Evolutionary conservation across 1,140 invertebrate species (phyloP).

Genomic region (Trichonephila clavata): DNA sequence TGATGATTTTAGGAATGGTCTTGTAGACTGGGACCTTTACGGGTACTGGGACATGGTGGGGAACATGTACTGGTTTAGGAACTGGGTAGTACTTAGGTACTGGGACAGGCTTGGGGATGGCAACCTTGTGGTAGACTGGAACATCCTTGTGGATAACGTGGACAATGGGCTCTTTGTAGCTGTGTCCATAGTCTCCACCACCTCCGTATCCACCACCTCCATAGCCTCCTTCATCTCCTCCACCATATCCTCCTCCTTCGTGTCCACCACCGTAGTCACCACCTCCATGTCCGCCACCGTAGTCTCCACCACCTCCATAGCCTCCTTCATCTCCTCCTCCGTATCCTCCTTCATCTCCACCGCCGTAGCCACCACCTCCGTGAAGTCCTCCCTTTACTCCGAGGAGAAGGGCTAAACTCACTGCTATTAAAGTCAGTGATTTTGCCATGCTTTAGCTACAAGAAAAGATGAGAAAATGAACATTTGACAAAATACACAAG

Average conservation of each 20-base stretch:
- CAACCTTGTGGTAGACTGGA: slow-evolving; percentile 79
- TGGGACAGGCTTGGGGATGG: slow-evolving; percentile 79
- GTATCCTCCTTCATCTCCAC: slow-evolving; percentile 15
- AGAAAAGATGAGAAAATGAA: background rate
- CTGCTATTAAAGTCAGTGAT: slow-evolving; percentile 70
- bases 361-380: slow-evolving; percentile 24
- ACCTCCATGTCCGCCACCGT: slow-evolving; percentile 64
- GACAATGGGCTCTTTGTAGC: slow-evolving; percentile 78
- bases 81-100: slow-evolving; percentile 79
- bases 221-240: background rate
- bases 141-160: slow-evolving; percentile 79
- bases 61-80: slow-evolving; percentile 79
- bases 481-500: background rate
- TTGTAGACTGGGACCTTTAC: slow-evolving; percentile 78
- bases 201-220: slow-evolving; percentile 24
- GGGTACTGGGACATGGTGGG: slow-evolving; percentile 79
- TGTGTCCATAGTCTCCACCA: slow-evolving; percentile 18
- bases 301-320: background rate
- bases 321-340: background rate
- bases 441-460: slow-evolving; percentile 68
- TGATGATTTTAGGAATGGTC: slow-evolving; percentile 77
- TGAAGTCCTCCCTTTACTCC: slow-evolving; percentile 31
- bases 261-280: slow-evolving; percentile 59
- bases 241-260: slow-evolving; percentile 38
- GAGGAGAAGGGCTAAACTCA: slow-evolving; percentile 66